These are phyloP conservation scores for Geotrypetes seraphini DNA, from an alignment of 2,797 vertebrate species.

Conservation along the genomic window DNA sequence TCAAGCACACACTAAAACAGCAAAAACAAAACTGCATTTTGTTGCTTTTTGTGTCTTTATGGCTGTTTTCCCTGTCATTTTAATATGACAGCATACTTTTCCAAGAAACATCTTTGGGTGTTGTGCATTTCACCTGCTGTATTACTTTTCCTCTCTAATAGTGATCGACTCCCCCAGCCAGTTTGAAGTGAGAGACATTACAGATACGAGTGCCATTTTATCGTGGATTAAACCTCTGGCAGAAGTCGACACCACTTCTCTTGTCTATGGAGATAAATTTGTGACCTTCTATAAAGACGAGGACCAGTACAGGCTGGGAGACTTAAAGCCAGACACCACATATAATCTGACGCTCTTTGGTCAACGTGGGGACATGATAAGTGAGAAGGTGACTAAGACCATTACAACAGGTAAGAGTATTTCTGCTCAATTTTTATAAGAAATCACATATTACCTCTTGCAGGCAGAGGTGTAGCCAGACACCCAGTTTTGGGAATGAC, in stretches of 20 bases:
- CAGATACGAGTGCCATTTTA: slow-evolving; percentile 80
- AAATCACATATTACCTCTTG: too few species aligned
- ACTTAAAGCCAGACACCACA: slow-evolving; percentile 76
- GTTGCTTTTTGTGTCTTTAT: too few species aligned
- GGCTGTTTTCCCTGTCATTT: too few species aligned
- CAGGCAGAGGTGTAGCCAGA: too few species aligned
- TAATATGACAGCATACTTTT: too few species aligned
- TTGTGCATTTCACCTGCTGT: too few species aligned
- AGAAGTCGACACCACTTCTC: slow-evolving; percentile 68
- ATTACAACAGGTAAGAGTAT: slow-evolving; percentile 91
- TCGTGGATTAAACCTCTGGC: slow-evolving; percentile 89
- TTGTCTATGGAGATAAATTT: slow-evolving; percentile 71
- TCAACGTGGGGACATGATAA: slow-evolving; percentile 62
- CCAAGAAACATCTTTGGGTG: too few species aligned
- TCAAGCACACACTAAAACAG: too few species aligned
- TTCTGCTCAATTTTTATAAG: too few species aligned
- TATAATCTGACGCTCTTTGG: slow-evolving; percentile 80
- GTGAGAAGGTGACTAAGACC: slow-evolving; percentile 64
- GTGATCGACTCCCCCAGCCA: slow-evolving; percentile 85
- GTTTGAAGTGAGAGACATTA: slow-evolving; percentile 79
- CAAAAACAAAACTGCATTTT: too few species aligned
- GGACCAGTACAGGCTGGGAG: slow-evolving; percentile 78
- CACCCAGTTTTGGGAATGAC: too few species aligned
- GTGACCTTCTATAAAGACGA: slow-evolving; percentile 74
- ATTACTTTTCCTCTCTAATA: slow-evolving; percentile 28